These are phyloP conservation scores for Campopleginae sp. DNA, from an alignment of 2,888 invertebrate species.

Conservation along the genomic window DNA sequence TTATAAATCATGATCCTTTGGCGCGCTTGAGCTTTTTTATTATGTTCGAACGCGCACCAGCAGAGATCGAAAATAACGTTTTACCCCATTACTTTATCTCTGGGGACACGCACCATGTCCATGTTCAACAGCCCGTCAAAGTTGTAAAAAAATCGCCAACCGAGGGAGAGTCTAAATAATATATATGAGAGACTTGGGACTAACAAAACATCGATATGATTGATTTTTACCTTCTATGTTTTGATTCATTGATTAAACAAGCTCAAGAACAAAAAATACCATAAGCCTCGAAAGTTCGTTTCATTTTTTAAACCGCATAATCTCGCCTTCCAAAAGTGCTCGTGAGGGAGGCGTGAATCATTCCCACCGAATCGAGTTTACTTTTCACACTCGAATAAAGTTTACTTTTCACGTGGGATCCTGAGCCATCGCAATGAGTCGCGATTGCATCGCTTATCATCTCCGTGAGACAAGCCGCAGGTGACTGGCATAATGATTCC, in stretches of 20 bases:
- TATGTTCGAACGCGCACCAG: slow-evolving; percentile 18
- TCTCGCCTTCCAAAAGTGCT: background rate
- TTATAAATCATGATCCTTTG: slow-evolving; percentile 55
- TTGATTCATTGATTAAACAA: slow-evolving; percentile 30
- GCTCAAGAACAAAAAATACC: background rate
- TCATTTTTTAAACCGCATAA: background rate
- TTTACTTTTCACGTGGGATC: slow-evolving; percentile 7
- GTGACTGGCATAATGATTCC: background rate
- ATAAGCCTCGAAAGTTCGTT: background rate
- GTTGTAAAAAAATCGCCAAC: slow-evolving; percentile 5
- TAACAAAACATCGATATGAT: slow-evolving; percentile 15
- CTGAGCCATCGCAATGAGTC: background rate
- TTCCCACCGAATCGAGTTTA: slow-evolving; percentile 5
- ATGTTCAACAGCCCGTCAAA: slow-evolving; percentile 29
- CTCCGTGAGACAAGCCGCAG: slow-evolving; percentile 25
- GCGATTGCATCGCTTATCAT: slow-evolving; percentile 1
- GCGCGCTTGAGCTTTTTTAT: slow-evolving; percentile 36
- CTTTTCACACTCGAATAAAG: no score
- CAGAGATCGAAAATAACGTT: slow-evolving; percentile 33
- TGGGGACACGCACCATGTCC: slow-evolving; percentile 40
- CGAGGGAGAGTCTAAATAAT: slow-evolving; percentile 9
- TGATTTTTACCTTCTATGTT: background rate
- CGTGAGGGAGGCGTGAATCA: background rate
- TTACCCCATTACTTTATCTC: slow-evolving; percentile 55
- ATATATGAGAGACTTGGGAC: background rate